Evolutionary conservation across 2,888 invertebrate species (phyloP).

Genomic region (Ophraella communa): DNA sequence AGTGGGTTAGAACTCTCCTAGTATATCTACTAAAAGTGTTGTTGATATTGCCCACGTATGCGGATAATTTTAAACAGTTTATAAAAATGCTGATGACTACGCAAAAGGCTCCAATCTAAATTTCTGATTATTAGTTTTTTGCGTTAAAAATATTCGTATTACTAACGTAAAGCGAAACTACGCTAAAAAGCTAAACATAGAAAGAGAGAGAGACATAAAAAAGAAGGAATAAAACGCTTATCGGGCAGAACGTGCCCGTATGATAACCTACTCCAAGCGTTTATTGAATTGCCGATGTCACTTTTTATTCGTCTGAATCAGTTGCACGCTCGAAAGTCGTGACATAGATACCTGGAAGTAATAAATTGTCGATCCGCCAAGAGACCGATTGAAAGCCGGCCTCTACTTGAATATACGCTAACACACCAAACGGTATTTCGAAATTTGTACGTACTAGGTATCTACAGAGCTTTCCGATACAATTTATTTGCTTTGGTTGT

Average conservation of each 20-base stretch:
- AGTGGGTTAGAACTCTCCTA: too few species aligned
- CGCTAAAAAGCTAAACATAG: background rate
- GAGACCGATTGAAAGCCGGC: constrained; percentile 49
- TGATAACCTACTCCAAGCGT: constrained; percentile 40
- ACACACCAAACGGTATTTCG: constrained; percentile 24
- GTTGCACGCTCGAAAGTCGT: constrained; percentile 40
- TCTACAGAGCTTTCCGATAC: constrained; percentile 17
- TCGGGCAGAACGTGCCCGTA: constrained; percentile 46
- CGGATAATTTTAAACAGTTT: too few species aligned
- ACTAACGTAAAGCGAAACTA: constrained; percentile 6
- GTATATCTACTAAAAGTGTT: too few species aligned
- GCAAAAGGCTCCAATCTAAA: background rate
- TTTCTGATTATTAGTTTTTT: background rate
- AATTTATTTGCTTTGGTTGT: constrained; percentile 15
- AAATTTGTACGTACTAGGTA: constrained; percentile 29
- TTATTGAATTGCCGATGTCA: constrained; percentile 51
- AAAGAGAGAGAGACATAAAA: background rate
- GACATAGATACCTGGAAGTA: constrained; percentile 41
- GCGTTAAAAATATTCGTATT: constrained; percentile 1
- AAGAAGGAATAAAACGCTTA: constrained; percentile 37
- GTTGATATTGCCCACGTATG: too few species aligned
- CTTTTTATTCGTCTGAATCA: constrained; percentile 46
- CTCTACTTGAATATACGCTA: constrained; percentile 45
- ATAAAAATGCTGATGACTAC: too few species aligned
- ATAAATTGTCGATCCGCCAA: constrained; percentile 40